phyloP scores from a whole-genome alignment of 2,888 invertebrate genomes.

The Apamea monoglypha region DNA sequence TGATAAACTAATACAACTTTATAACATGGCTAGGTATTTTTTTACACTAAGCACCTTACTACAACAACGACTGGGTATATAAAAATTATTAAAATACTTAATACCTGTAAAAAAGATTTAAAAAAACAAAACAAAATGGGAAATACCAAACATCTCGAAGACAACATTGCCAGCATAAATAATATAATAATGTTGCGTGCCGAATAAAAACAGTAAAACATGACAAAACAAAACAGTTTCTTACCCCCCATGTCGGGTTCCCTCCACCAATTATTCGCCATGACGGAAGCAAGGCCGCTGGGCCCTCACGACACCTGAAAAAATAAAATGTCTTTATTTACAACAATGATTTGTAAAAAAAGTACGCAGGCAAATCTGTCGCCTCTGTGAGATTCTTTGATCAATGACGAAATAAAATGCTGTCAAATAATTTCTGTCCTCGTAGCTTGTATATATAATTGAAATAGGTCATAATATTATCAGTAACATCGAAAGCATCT shows the following conservation, averaged over 20 bases:
- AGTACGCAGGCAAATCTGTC: constrained; percentile 2
- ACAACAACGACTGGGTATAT: not conserved
- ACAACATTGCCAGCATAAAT: constrained; percentile 1
- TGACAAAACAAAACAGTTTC: constrained; percentile 6
- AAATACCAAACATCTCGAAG: not conserved
- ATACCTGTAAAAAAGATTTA: not conserved
- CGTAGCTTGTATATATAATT: not conserved
- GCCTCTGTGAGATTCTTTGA: constrained; percentile 38
- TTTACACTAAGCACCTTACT: not conserved
- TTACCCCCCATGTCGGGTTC: constrained; percentile 82
- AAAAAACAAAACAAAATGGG: not conserved
- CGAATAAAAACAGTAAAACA: not conserved
- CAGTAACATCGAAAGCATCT: not conserved
- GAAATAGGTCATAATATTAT: not conserved
- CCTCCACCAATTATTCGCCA: constrained; percentile 80
- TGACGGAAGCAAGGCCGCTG: constrained; percentile 61
- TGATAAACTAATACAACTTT: not conserved
- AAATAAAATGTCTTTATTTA: constrained; percentile 17
- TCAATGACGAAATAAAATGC: constrained; percentile 24
- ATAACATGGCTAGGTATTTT: not conserved
- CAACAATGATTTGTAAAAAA: constrained; percentile 3
- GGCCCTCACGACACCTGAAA: constrained; percentile 65
- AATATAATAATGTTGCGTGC: not conserved
- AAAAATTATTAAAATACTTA: not conserved
- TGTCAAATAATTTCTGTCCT: not conserved